Evolutionary conservation across 2,797 vertebrate species (phyloP).

Genomic region (Amniataba percoides): DNA sequence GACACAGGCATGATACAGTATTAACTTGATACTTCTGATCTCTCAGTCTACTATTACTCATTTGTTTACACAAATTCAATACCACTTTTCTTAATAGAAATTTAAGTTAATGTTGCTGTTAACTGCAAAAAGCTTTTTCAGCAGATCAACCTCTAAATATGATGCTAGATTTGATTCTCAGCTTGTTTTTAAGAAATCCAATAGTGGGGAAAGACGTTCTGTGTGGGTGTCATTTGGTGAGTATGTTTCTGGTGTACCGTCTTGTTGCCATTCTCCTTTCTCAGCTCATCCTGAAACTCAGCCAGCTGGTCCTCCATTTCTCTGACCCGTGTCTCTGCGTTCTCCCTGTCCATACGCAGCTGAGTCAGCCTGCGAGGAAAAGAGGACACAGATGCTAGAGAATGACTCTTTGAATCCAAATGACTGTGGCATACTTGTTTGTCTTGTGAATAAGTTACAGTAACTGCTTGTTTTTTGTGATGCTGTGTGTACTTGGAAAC

Average conservation of each 20-base stretch:
- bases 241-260: conserved; percentile 81
- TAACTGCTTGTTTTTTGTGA: conserved; percentile 32
- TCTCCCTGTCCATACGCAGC: conserved; percentile 87
- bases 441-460: conserved; percentile 39
- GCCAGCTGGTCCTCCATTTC: conserved; percentile 88
- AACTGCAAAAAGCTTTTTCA: background rate
- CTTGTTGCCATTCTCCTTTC: conserved; percentile 76
- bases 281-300: conserved; percentile 88
- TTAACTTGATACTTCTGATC: conserved; percentile 5
- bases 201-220: background rate
- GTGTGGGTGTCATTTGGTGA: conserved; percentile 31
- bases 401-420: conserved; percentile 34
- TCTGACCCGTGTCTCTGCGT: conserved; percentile 83
- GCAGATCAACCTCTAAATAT: background rate
- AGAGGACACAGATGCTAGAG: background rate
- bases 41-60: background rate
- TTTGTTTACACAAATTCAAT: background rate
- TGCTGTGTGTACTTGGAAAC: conserved; percentile 25
- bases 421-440: conserved; percentile 19
- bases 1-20: conserved; percentile 3
- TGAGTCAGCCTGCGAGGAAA: conserved; percentile 86
- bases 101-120: background rate
- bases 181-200: background rate
- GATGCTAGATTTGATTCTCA: background rate
- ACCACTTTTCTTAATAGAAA: background rate